phyloP scores from a whole-genome alignment of 2,888 invertebrate genomes.

The Halictus quadricinctus region DNA sequence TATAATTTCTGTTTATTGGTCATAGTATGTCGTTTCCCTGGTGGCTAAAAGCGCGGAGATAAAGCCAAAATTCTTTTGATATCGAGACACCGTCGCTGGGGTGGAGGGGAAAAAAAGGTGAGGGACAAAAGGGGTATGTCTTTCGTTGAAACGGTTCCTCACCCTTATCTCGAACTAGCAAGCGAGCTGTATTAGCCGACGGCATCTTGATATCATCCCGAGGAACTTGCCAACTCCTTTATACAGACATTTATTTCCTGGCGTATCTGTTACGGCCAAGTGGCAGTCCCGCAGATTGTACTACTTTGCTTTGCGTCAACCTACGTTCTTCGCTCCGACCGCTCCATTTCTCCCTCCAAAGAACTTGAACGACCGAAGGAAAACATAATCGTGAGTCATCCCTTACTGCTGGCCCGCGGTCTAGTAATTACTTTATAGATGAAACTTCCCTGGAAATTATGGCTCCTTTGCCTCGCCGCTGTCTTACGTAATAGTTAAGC shows the following conservation, averaged over 20 bases:
- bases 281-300: constrained; percentile 77
- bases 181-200: constrained; percentile 73
- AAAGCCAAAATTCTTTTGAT: constrained; percentile 72
- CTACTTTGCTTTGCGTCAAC: constrained; percentile 71
- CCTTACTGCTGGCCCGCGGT: constrained; percentile 65
- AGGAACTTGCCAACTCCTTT: constrained; percentile 79
- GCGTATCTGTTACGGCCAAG: constrained; percentile 76
- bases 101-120: constrained; percentile 28
- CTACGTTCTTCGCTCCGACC: constrained; percentile 23
- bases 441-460: constrained; percentile 17
- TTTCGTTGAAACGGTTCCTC: constrained; percentile 56
- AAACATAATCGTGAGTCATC: constrained; percentile 75
- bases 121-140: constrained; percentile 60
- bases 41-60: constrained; percentile 71
- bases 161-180: constrained; percentile 63
- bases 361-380: constrained; percentile 60
- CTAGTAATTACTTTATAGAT: constrained; percentile 65
- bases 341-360: constrained; percentile 42
- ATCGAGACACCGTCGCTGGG: constrained; percentile 56
- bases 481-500: constrained; percentile 12
- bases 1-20: constrained; percentile 78
- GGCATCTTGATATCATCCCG: constrained; percentile 78
- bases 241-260: constrained; percentile 79
- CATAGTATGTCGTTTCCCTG: constrained; percentile 61
- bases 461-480: background rate